Base-by-base conservation (phyloP, 37 sponge, comb jelly and placozoan genomes). In the Aplysina aerophoba region DNA sequence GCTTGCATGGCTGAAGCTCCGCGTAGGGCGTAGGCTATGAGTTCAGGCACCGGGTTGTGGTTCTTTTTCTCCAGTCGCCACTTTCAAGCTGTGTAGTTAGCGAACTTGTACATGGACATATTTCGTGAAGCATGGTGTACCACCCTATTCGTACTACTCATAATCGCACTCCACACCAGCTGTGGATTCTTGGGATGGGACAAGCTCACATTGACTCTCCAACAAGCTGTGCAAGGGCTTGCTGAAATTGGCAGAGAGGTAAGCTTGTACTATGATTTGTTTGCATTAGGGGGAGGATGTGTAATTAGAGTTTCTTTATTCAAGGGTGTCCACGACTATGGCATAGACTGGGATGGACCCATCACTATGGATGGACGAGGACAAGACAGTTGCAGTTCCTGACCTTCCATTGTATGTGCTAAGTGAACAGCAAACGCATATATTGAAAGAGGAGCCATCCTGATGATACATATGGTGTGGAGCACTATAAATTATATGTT, bases 161-260 rank as follows among this genome's bases (percentile, higher is more conserved):
- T 31, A 86, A 87, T 57, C 83, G 80, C 63, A 84, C 91, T 41
- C 91, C 91, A 64, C 40, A 53, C 31, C 87, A 87, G 68, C 71
- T 90, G 40, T 90, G 90, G 90, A 74, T 85, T 38, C 25, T 75
- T 15, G 78, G 53, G 40, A 44, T 44, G 50, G 8, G 6, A 44
- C 50, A 44, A 44, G 50, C 50, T 44, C 50, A 44, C 8, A 8
- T 8, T 11, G 50, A 44, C n/a, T 11, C 3, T 44, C 50, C 50
- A 3, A 44, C 50, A 44, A 8, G 50, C 50, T 44, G 50, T 44
- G 50, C 50, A 44, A 44, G 50, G 50, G 3, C 50, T 44, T 44
- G 8, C 50, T 44, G 50, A 44, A 3, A 44, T 44, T 44, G 50
- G 50, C 50, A 44, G 50, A 11, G 50, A 44, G 50, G 50, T 44